These are phyloP conservation scores for Anthopleura sola DNA, from an alignment of 64 coral and sea anemone species.

Conservation along the genomic window DNA sequence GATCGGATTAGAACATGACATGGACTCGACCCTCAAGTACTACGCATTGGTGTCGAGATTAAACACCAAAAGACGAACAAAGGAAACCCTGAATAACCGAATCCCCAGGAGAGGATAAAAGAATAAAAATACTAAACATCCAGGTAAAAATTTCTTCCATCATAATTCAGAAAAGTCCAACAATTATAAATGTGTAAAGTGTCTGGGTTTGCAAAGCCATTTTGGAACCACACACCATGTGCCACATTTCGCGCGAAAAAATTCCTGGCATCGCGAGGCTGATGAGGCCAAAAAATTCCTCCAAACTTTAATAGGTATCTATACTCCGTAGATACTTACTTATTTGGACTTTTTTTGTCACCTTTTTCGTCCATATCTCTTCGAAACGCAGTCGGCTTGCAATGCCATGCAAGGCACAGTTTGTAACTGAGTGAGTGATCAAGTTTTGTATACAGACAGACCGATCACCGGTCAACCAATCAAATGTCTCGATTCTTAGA, in stretches of 20 bases:
- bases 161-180: background rate
- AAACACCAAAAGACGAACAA: background rate
- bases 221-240: conserved; percentile 8
- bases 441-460: conserved; percentile 27
- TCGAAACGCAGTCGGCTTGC: background rate
- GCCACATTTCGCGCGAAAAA: conserved; percentile 30
- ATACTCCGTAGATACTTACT: conserved; percentile 27
- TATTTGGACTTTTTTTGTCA: conserved; percentile 80
- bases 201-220: background rate
- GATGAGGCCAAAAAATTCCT: background rate
- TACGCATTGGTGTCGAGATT: background rate
- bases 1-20: background rate
- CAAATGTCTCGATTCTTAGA: background rate
- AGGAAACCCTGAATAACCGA: background rate
- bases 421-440: background rate
- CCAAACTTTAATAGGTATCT: background rate
- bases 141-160: background rate
- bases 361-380: conserved; percentile 73
- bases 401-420: conserved; percentile 26
- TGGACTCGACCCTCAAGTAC: background rate
- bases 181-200: background rate
- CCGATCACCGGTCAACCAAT: background rate
- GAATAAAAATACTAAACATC: background rate
- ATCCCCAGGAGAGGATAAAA: background rate
- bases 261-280: background rate